phyloP scores from a whole-genome alignment of 92 coral and sea anemone genomes.

The Porites evermanni region DNA sequence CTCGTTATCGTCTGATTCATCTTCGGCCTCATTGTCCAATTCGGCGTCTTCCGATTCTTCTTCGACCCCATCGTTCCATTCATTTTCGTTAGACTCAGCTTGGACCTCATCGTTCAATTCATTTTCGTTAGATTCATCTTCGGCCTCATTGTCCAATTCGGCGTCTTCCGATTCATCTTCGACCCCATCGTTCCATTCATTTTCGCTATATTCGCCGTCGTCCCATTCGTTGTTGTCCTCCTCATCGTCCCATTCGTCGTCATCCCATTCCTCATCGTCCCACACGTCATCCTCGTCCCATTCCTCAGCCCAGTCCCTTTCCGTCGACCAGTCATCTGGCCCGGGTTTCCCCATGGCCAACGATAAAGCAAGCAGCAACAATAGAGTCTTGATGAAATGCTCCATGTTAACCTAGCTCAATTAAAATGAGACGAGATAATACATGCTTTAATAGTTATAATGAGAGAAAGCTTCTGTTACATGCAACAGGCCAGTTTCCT shows the following conservation, averaged over 20 bases:
- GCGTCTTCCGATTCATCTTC: not conserved
- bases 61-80: not conserved
- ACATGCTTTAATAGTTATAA: too few species aligned
- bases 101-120: not conserved
- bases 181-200: not conserved
- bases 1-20: not conserved
- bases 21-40: not conserved
- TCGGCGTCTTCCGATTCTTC: not conserved
- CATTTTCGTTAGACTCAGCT: not conserved
- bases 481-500: too few species aligned
- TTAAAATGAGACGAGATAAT: too few species aligned
- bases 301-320: slow-evolving; percentile 1
- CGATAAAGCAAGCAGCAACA: slow-evolving; percentile 8
- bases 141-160: not conserved
- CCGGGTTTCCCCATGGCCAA: slow-evolving; percentile 20
- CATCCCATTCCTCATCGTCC: not conserved
- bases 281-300: not conserved
- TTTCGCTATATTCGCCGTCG: not conserved
- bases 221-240: not conserved
- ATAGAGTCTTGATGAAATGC: not conserved
- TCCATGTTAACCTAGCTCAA: slow-evolving; percentile 8
- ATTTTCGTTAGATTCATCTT: not conserved
- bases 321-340: not conserved
- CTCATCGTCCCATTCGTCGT: not conserved
- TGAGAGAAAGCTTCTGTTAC: too few species aligned